These are phyloP conservation scores for Drosophila bipectinata DNA, from an alignment of 1,140 invertebrate genomes.

Conservation along the genomic window DNA sequence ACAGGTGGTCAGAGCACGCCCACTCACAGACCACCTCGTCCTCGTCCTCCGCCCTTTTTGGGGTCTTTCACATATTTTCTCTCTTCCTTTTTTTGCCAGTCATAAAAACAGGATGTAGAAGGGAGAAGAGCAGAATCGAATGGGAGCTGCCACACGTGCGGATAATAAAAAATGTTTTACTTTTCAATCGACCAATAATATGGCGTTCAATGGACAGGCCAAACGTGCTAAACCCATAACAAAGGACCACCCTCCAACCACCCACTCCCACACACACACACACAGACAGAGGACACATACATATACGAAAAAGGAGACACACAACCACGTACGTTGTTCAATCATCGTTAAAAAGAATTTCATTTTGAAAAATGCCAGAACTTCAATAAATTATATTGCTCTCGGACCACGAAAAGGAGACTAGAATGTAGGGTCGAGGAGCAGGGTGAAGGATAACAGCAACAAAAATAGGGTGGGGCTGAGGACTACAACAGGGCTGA, in stretches of 20 bases:
- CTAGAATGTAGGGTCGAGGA: not conserved
- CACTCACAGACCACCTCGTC: conserved; percentile 12
- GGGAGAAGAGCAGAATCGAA: not conserved
- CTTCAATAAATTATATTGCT: conserved; percentile 81
- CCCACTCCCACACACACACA: not conserved
- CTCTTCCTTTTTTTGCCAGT: conserved; percentile 40
- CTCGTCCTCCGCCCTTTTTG: conserved; percentile 13
- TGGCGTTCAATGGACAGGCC: conserved; percentile 75
- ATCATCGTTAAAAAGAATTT: conserved; percentile 81
- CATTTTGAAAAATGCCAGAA: conserved; percentile 80
- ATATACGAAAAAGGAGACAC: not conserved
- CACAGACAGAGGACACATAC: not conserved
- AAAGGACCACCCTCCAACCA: conserved; percentile 34
- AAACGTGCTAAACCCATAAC: conserved; percentile 70
- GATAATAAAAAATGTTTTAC: conserved; percentile 82
- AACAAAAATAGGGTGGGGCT: not conserved
- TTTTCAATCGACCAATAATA: conserved; percentile 82
- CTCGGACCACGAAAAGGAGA: conserved; percentile 19
- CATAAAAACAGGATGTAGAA: conserved; percentile 52
- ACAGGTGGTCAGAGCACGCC: conserved; percentile 61
- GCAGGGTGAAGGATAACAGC: not conserved
- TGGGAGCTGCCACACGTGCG: conserved; percentile 71
- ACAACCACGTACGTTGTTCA: conserved; percentile 64
- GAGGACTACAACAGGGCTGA: not conserved
- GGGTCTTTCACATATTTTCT: conserved; percentile 50